These are phyloP conservation scores for Amblyteles armatorius DNA, from an alignment of 2,888 invertebrate species.

Conservation along the genomic window DNA sequence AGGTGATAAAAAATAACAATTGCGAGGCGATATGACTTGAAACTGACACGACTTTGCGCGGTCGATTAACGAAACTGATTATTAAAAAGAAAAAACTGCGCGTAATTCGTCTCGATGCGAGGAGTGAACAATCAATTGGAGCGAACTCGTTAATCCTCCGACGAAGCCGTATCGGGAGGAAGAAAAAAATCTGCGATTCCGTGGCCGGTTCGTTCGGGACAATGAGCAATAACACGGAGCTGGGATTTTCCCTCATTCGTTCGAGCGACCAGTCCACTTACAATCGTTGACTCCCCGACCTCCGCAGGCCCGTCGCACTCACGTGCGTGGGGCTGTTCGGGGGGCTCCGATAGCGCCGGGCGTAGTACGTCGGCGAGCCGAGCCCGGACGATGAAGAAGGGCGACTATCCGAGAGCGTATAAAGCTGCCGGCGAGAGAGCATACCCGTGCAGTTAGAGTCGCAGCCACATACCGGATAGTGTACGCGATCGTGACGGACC, in stretches of 20 bases:
- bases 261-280: slow-evolving; percentile 27
- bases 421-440: slow-evolving; percentile 62
- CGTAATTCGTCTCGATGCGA: background rate
- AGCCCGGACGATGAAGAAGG: slow-evolving; percentile 46
- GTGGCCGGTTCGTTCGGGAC: background rate
- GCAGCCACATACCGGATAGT: slow-evolving; percentile 57
- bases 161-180: background rate
- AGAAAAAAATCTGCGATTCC: slow-evolving; percentile 3
- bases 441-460: slow-evolving; percentile 65
- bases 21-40: too few species aligned
- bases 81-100: background rate
- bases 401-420: slow-evolving; percentile 63
- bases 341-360: slow-evolving; percentile 11
- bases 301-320: slow-evolving; percentile 9
- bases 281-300: slow-evolving; percentile 8
- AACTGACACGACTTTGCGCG: background rate
- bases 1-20: background rate
- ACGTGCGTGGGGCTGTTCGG: slow-evolving; percentile 20
- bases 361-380: slow-evolving; percentile 19
- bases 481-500: slow-evolving; percentile 31
- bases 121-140: background rate
- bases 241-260: slow-evolving; percentile 67
- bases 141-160: background rate
- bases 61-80: background rate
- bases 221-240: slow-evolving; percentile 51